Evolutionary conservation across 2,888 invertebrate species (phyloP).

Genomic region (Pyrrhosoma nymphula): DNA sequence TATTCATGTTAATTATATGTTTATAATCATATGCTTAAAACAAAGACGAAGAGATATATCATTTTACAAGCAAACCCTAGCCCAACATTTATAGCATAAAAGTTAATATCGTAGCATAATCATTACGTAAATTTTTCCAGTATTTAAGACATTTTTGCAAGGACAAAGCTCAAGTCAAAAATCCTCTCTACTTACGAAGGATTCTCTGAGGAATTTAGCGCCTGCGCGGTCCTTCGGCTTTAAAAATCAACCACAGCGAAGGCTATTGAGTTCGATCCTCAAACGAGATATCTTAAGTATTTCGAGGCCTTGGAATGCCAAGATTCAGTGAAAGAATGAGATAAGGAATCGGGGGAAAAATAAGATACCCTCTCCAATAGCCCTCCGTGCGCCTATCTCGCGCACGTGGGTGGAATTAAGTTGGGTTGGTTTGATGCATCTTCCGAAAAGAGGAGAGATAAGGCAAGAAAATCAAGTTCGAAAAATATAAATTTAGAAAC

Average conservation of each 20-base stretch:
- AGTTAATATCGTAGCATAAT: too few species aligned
- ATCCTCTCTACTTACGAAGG: not conserved
- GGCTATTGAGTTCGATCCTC: conserved; percentile 48
- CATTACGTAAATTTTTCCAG: too few species aligned
- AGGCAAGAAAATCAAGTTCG: not conserved
- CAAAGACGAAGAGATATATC: too few species aligned
- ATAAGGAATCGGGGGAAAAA: not conserved
- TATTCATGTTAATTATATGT: too few species aligned
- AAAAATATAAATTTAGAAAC: not conserved
- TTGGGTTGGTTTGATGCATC: conserved; percentile 24
- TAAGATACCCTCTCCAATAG: not conserved
- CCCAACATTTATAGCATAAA: too few species aligned
- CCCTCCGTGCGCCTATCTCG: conserved; percentile 51
- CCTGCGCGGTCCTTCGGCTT: not conserved
- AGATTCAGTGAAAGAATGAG: not conserved
- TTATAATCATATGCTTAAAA: too few species aligned
- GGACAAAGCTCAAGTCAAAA: too few species aligned
- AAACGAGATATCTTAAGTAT: conserved; percentile 19
- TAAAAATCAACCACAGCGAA: not conserved
- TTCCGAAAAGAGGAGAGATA: not conserved
- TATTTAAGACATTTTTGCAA: too few species aligned
- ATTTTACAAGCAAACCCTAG: too few species aligned
- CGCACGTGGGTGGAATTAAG: conserved; percentile 53
- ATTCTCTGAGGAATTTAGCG: conserved; percentile 37
- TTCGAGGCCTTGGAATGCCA: conserved; percentile 35